Base-by-base conservation (phyloP, 2,888 invertebrate genomes). In the Drosophila pegasa region DNA sequence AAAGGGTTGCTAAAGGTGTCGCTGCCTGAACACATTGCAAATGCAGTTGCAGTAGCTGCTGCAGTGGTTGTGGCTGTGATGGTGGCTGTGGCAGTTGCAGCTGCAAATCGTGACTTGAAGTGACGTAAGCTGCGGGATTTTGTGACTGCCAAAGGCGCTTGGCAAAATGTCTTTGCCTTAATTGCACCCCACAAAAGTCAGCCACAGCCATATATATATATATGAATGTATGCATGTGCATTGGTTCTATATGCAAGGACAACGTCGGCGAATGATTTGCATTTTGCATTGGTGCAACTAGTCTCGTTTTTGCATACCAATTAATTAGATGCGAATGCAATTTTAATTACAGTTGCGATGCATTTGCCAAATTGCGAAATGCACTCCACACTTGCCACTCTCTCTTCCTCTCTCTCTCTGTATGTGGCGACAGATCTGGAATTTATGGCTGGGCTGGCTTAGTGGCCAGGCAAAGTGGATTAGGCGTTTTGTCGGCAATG, bases 271-370 rank as follows among this genome's bases (percentile, higher is more conserved):
- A 66, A 81, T 87, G 81, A 84, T 81, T 88, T 85, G 87, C 71
- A 89, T 87, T 89, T 89, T 89, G 86, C 43, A 25, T 87, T 78
- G 65, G 69, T 81, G 66, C 64, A 75, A 86, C 78, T 83, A 83
- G 82, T 85, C 70, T 31, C 54, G 75, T 81, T 90, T 87, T 80
- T 89, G 90, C 90, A 90, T 90, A 89, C 88, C 87, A 90, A 91
- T 90, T 91, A 90, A 91, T 90, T 91, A 91, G 89, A 90, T 90
- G 91, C 90, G 91, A 90, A 91, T 91, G 91, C 91, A 90, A 90
- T 91, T 91, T 90, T 90, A 91, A 90, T 90, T 90, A 90, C 87
- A 87, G 20, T 43, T 68, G 62, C 71, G 75, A 71, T 88, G 87
- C 88, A 88, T 89, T 86, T 86, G 76, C 72, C 75, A 89, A 86